Base-by-base conservation (phyloP, 2,113 vertebrate genomes). In the Oplegnathus fasciatus region DNA sequence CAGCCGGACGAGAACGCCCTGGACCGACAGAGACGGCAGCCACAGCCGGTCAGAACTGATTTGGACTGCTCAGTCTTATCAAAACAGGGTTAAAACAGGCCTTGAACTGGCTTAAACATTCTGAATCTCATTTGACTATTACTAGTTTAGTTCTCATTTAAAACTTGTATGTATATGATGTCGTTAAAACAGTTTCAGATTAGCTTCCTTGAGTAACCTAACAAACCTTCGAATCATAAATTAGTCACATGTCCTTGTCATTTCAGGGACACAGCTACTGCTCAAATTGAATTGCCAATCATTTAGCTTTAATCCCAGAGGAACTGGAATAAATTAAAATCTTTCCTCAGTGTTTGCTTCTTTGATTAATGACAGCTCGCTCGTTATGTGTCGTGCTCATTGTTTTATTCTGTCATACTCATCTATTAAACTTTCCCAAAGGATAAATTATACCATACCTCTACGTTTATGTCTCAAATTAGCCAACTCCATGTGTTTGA, bases 1-100 rank as follows among this genome's bases (percentile, higher is more conserved):
- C 92, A 91, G 83, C 91, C 90, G 55, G 88, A 96, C 22, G 93
- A 95, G 88, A 95, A 95, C 20, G 92, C 88, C 2, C 22, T 95
- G 75, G 95, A 93, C 24, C 85, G 78, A 0, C 95, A 95, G 82
- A 94, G 67, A 0, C 88, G 77, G 4, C 95, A 64, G 17, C 86
- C 55, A 18, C 88, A 90, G 54, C 75, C 5, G 92, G 95, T 95
- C 70, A 87, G 91, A 72, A 57, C 32, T 54, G 7, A 2, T 42
- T 52, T 17, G 50, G 8, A 30, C 14, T 1, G 2, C 20, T 42
- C 6, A 8, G 34, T 62, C 46, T 78, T n/a, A 18, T 58, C 22
- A 6, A 44, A 62, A 50, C 10, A 50, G n/a, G 26, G 52, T 42
- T 42, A 10, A 40, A 70, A 70, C 4, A 1, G 22, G 20, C 44